Evolutionary conservation across 1,140 invertebrate genomes (phyloP), one percentile per base, ranked within the genome.

Genomic region (Drosophila kikkawai): DNA sequence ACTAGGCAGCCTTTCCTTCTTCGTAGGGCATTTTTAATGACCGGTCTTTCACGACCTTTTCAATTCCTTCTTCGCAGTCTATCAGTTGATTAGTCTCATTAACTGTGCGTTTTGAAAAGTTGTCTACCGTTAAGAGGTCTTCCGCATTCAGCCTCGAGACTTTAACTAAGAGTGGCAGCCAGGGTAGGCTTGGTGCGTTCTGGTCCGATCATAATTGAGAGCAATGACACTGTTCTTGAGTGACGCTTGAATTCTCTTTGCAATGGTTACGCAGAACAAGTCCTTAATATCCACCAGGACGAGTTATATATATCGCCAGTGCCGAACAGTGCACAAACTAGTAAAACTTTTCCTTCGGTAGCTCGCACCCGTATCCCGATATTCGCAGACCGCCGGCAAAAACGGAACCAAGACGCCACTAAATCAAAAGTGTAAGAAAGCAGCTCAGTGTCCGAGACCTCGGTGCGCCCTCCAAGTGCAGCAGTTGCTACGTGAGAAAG

Each of bases 351-450:
- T 61, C 58, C 68, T 58, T 34, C 58, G 50, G 56, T 36, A 26
- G 39, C 59, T 58, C 59, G 68, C 48, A 37, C 37, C n/a, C 26
- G 34, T 17, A 15, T 17, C 22, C n/a, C n/a, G 17, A 47, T 37
- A 41, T 12, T 47, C 41, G 32, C 29, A 73, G 8, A 60, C 32
- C 22, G 22, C 44, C 44, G 45, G 44, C 29, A 47, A 19, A 39
- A 44, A 45, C 34, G 32, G 66, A 26, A 65, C 57, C 79, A 59
- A 74, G 69, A 50, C 47, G 84, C 37, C 70, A 66, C 70, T 87
- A 76, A 86, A 76, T 83, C 82, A 86, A 76, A 86, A 82, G 53
- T 65, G 57, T 71, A 79, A 48, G 75, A 75, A 75, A 68, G 66
- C 63, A 69, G 59, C 83, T 87, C 83, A 69, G 73, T 66, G 83